Evolutionary conservation across 2,888 invertebrate species (phyloP), one percentile per base, ranked within the genome.

Genomic region (Leucoma salicis): DNA sequence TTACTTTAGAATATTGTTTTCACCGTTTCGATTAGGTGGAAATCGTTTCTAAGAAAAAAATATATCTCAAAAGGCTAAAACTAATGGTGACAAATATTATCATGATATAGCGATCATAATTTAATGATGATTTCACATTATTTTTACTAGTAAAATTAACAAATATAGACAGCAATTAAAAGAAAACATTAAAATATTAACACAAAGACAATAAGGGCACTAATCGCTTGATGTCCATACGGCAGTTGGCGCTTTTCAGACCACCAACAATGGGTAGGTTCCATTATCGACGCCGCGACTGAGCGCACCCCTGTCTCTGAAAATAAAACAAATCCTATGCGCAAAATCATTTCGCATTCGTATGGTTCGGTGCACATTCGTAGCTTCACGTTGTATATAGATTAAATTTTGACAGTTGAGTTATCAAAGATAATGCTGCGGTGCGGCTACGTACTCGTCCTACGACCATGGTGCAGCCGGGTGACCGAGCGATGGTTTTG

Each of bases 321-420:
- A 72, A 75, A 73, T 71, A 76, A 78, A 78, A 70, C 71, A 73
- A 76, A 72, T 70, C 63, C 68, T 72, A 75, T 70, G 71, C 69
- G 65, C 71, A 61, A 70, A 75, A 74, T 73, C 67, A 70, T 69
- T 63, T 63, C 62, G 64, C 59, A 63, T 66, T 62, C 61, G 62
- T 49, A 64, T 60, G 66, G 71, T 67, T 72, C 70, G 64, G 46
- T 67, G 68, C 66, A 55, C 66, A 71, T 49, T 67, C 49, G 58
- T 52, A 54, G 62, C 53, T 63, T 62, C 62, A 59, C 60, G 59
- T 58, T 66, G 61, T 70, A 57, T 70, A 60, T 70, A 70, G 68
- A 70, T 70, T 71, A 66, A 69, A 70, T 71, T 67, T 70, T 66
- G 72, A 71, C 71, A 71, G 70, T 65, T 63, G 63, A 71, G 63